Evolutionary conservation across 2,888 invertebrate species (phyloP).

Genomic region (Brenthis daphne): DNA sequence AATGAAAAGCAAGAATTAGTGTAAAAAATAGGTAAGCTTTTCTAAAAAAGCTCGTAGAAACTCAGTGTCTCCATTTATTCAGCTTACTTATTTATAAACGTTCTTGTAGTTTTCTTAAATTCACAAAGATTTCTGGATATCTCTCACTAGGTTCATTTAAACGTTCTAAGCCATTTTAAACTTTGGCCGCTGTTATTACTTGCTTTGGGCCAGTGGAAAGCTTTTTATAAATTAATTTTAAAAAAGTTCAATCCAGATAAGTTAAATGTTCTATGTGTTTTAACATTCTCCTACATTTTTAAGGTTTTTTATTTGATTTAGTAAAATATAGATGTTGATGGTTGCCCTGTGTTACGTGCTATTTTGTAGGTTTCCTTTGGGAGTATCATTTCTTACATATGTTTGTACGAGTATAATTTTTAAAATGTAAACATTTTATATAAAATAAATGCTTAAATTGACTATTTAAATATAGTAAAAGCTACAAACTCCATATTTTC

Average conservation of each 20-base stretch:
- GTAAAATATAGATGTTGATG: too few relatives aligned
- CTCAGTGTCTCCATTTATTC: neutral
- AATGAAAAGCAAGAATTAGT: neutral
- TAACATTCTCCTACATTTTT: neutral
- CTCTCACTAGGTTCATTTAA: slow-evolving; percentile 10
- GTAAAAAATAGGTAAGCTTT: neutral
- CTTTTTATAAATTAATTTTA: slow-evolving; percentile 7
- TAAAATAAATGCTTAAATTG: too few relatives aligned
- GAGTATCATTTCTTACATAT: too few relatives aligned
- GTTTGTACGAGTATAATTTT: too few relatives aligned
- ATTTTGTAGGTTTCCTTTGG: too few relatives aligned
- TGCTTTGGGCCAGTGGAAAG: slow-evolving; percentile 1
- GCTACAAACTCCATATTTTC: too few relatives aligned
- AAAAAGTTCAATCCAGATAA: neutral
- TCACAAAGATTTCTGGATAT: slow-evolving; percentile 13
- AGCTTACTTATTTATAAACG: slow-evolving; percentile 11
- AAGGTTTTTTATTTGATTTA: neutral
- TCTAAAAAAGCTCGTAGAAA: neutral
- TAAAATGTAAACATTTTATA: too few relatives aligned
- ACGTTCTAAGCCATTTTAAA: slow-evolving; percentile 6
- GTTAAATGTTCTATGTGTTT: neutral
- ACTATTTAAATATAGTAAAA: too few relatives aligned
- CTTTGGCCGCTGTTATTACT: slow-evolving; percentile 2
- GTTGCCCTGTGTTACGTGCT: too few relatives aligned
- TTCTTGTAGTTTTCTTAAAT: slow-evolving; percentile 16